Evolutionary conservation across 2,888 invertebrate species (phyloP).

Genomic region (Volucella inflata): DNA sequence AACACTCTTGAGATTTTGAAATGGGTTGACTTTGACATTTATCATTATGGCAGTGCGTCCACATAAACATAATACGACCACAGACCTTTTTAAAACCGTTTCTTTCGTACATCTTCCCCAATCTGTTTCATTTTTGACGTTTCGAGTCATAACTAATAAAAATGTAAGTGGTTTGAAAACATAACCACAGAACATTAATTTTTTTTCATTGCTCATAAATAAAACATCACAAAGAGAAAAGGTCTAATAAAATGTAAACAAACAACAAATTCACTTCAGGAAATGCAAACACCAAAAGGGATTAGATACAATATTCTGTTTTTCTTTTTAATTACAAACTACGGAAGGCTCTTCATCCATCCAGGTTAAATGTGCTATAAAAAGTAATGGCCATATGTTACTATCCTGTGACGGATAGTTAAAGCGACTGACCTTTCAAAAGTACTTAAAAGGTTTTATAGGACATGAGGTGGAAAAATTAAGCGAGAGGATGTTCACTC

Average conservation of each 20-base stretch:
- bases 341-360: not conserved
- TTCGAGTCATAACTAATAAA: not conserved
- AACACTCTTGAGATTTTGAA: too few species aligned
- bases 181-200: conserved; percentile 13
- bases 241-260: conserved; percentile 17
- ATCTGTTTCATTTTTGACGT: not conserved
- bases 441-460: too few species aligned
- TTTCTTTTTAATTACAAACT: conserved; percentile 2
- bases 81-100: too few species aligned
- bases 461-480: too few species aligned
- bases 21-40: too few species aligned
- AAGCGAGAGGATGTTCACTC: too few species aligned
- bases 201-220: conserved; percentile 1
- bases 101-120: not conserved
- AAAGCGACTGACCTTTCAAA: conserved; percentile 5
- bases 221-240: not conserved
- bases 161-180: conserved; percentile 19
- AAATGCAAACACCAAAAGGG: conserved; percentile 28
- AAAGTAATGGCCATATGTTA: conserved; percentile 3
- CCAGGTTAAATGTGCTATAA: not conserved
- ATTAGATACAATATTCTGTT: not conserved
- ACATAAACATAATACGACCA: too few species aligned
- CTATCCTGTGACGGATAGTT: not conserved
- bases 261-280: conserved; percentile 26
- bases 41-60: too few species aligned